These are phyloP conservation scores for Gnatocerus cornutus DNA, from an alignment of 2,888 invertebrate genomes.

Conservation along the genomic window DNA sequence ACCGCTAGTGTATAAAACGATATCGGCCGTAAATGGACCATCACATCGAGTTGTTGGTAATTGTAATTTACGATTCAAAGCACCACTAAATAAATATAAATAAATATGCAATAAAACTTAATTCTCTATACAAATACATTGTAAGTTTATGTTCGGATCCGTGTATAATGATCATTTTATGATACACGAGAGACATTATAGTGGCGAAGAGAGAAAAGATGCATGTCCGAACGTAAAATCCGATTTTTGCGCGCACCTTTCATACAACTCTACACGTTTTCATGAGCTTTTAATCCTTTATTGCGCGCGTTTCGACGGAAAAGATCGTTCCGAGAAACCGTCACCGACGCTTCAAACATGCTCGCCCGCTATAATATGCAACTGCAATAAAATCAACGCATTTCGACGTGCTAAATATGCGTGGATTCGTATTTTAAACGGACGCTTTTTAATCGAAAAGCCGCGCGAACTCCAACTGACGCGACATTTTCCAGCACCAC, in stretches of 20 bases:
- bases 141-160: slow-evolving; percentile 62
- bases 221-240: slow-evolving; percentile 37
- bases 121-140: slow-evolving; percentile 64
- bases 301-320: slow-evolving; percentile 34
- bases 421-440: slow-evolving; percentile 14
- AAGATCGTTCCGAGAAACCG: slow-evolving; percentile 32
- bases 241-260: slow-evolving; percentile 41
- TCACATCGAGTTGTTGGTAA: slow-evolving; percentile 49
- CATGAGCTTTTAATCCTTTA: slow-evolving; percentile 43
- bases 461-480: background rate
- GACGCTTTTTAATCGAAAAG: slow-evolving; percentile 10
- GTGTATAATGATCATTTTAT: slow-evolving; percentile 63
- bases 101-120: slow-evolving; percentile 59
- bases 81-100: slow-evolving; percentile 53
- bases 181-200: slow-evolving; percentile 58
- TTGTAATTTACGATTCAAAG: slow-evolving; percentile 54
- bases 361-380: too few species aligned
- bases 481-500: too few species aligned
- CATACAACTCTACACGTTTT: slow-evolving; percentile 35
- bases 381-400: slow-evolving; percentile 18
- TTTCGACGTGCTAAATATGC: slow-evolving; percentile 38
- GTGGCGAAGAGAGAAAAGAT: slow-evolving; percentile 48
- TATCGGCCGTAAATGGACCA: slow-evolving; percentile 49
- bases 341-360: too few species aligned
- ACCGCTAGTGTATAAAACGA: slow-evolving; percentile 44